Evolutionary conservation across 2,797 vertebrate species (phyloP).

Genomic region (Phoebastria nigripes): DNA sequence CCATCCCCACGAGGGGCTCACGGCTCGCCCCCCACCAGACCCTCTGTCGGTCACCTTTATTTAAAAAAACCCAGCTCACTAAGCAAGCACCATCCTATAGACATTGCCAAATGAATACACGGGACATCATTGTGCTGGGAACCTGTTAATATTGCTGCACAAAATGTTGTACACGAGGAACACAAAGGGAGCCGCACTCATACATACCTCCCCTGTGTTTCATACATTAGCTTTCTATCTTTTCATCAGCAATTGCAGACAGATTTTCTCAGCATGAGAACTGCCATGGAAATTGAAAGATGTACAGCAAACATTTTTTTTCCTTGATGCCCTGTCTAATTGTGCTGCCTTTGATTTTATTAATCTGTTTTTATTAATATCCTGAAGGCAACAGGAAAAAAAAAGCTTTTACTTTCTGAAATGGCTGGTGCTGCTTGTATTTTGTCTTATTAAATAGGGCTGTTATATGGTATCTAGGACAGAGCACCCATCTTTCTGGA

Average conservation of each 20-base stretch:
- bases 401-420: conserved; percentile 4
- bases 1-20: background rate
- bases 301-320: conserved; percentile 45
- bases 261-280: conserved; percentile 66
- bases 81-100: background rate
- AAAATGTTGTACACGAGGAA: accelerated
- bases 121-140: background rate
- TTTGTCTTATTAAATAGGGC: background rate
- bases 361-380: conserved; percentile 70
- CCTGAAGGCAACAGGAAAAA: conserved; percentile 47
- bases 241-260: conserved; percentile 58
- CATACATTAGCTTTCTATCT: conserved; percentile 47
- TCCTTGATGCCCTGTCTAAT: conserved; percentile 1
- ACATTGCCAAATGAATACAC: accelerated
- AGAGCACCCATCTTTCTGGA: background rate
- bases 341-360: conserved; percentile 55
- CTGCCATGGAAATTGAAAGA: conserved; percentile 60
- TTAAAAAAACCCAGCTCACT: background rate
- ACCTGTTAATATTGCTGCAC: background rate
- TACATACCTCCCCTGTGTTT: conserved; percentile 12
- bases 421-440: background rate
- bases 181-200: background rate
- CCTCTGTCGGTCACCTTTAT: background rate
- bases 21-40: background rate
- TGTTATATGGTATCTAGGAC: background rate